A percentile compares a stretch with the other conserved stretches of the same genome.
Evolutionary conservation across 2,888 invertebrate genomes (phyloP).

Genomic region (Catotricha subobsoleta): DNA sequence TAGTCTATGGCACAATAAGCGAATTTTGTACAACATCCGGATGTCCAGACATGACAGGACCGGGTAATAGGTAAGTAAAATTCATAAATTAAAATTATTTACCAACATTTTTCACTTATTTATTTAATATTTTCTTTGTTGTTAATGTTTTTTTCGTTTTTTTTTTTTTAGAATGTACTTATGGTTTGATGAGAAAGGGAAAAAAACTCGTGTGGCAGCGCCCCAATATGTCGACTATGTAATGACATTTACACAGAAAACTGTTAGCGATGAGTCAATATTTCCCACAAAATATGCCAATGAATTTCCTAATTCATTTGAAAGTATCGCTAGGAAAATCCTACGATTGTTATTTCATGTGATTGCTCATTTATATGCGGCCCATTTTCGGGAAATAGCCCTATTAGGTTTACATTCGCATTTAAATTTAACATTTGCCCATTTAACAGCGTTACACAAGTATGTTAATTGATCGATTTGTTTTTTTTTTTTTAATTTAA

Average conservation of each 20-base stretch:
- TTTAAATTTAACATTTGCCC: slow-evolving; percentile 93
- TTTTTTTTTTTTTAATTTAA: neutral
- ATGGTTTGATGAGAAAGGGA: slow-evolving; percentile 98
- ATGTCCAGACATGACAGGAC: slow-evolving; percentile 95
- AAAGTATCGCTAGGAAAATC: slow-evolving; percentile 89
- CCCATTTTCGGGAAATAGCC: slow-evolving; percentile 92
- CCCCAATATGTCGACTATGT: slow-evolving; percentile 98
- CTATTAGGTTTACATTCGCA: slow-evolving; percentile 88
- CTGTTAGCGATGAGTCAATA: slow-evolving; percentile 87
- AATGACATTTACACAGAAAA: slow-evolving; percentile 95
- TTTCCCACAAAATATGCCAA: slow-evolving; percentile 98
- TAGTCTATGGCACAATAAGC: slow-evolving; percentile 94
- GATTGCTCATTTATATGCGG: slow-evolving; percentile 93
- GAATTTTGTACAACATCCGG: slow-evolving; percentile 94
- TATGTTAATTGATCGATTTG: slow-evolving; percentile 8
- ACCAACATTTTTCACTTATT: neutral
- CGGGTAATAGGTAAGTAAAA: slow-evolving; percentile 62
- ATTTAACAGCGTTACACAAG: slow-evolving; percentile 65
- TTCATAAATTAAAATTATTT: slow-evolving; percentile 1
- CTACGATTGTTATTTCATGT: slow-evolving; percentile 93
- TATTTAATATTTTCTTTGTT: neutral
- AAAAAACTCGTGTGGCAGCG: slow-evolving; percentile 91
- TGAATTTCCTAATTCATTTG: slow-evolving; percentile 86
- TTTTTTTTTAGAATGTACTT: slow-evolving; percentile 63
- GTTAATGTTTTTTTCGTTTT: slow-evolving; percentile 2